A percentile compares a stretch with the other conserved stretches of the same genome.
phyloP scores from a whole-genome alignment of 2,888 invertebrate species.

The Biston stratarius region DNA sequence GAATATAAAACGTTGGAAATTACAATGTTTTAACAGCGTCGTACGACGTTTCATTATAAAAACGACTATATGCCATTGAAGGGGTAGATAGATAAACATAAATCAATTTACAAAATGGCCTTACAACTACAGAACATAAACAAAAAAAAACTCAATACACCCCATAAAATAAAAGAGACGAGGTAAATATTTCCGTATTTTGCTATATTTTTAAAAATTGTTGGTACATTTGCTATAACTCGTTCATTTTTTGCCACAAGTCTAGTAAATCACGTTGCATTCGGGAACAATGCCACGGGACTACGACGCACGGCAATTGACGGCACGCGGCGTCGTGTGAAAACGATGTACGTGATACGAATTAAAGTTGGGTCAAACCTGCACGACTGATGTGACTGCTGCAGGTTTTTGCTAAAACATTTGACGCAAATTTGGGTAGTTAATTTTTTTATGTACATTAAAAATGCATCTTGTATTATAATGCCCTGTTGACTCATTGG shows the following conservation, averaged over 20 bases:
- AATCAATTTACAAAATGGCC: constrained; percentile 6
- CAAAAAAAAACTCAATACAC: constrained; percentile 1
- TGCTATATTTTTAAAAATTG: constrained; percentile 4
- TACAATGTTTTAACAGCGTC: too few relatives aligned
- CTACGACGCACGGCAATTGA: constrained; percentile 35
- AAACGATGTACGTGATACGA: constrained; percentile 39
- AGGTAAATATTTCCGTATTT: neutral
- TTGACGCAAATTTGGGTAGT: neutral
- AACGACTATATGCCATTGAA: too few relatives aligned
- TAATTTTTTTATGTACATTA: too few relatives aligned
- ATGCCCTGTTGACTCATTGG: too few relatives aligned
- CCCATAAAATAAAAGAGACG: constrained; percentile 9
- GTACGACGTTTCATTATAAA: too few relatives aligned
- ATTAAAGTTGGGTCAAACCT: constrained; percentile 21
- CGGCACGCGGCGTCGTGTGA: constrained; percentile 43
- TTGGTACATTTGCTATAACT: constrained; percentile 5
- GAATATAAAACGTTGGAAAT: too few relatives aligned
- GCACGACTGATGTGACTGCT: constrained; percentile 8
- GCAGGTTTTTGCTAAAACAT: neutral
- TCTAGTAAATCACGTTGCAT: constrained; percentile 38
- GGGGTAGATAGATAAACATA: neutral
- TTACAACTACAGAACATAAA: neutral
- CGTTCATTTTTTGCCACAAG: constrained; percentile 19
- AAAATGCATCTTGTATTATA: too few relatives aligned
- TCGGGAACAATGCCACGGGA: constrained; percentile 28